These are phyloP conservation scores for Fringilla coelebs DNA, from an alignment of 2,797 vertebrate genomes.

Conservation along the genomic window DNA sequence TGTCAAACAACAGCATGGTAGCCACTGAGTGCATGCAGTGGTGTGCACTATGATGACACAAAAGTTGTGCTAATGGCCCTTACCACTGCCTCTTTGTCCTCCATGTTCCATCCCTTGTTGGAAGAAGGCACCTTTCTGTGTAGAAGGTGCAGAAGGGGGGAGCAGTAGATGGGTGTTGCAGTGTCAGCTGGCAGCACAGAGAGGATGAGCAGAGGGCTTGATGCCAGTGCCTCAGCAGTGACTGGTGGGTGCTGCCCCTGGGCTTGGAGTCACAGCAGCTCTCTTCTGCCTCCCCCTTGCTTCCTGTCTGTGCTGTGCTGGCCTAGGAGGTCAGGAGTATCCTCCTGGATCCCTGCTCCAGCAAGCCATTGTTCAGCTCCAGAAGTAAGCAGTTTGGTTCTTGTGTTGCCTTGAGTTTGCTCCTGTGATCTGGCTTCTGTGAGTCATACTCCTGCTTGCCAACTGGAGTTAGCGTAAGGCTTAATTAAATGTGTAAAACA, in stretches of 20 bases:
- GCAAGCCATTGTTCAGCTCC: background rate
- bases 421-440: background rate
- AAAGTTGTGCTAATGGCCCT: background rate
- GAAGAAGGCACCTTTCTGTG: background rate
- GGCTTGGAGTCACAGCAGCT: background rate
- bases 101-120: background rate
- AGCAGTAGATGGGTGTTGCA: background rate
- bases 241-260: background rate
- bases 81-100: background rate
- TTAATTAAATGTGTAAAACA: conserved; percentile 62
- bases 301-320: background rate
- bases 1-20: background rate
- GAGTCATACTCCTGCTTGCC: conserved; percentile 41
- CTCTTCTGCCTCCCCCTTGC: background rate
- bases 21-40: background rate
- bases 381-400: background rate
- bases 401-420: background rate
- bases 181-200: too few relatives aligned
- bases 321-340: background rate
- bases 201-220: background rate
- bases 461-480: conserved; percentile 5
- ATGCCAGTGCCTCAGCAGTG: background rate
- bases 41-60: background rate
- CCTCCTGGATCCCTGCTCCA: background rate
- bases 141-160: background rate